These are phyloP conservation scores for Serripes groenlandicus DNA, from an alignment of 2,888 invertebrate species.

Conservation along the genomic window DNA sequence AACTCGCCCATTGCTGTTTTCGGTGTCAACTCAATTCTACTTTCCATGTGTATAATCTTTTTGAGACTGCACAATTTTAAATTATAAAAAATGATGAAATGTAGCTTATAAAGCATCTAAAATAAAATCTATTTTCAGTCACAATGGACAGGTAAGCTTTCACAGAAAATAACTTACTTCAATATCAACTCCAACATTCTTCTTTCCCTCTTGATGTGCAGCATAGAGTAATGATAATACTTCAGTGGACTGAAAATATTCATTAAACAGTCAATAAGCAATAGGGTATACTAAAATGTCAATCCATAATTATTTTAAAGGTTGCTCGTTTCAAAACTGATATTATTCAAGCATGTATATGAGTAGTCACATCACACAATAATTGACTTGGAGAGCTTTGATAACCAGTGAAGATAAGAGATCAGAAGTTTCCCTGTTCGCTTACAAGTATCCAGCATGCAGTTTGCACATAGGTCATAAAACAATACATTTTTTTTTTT, in stretches of 20 bases:
- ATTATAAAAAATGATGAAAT: not conserved
- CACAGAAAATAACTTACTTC: constrained; percentile 88
- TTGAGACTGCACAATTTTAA: not conserved
- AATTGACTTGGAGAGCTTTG: too few relatives aligned
- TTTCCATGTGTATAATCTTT: not conserved
- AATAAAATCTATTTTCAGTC: not conserved
- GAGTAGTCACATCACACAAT: too few relatives aligned
- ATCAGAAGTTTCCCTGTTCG: not conserved
- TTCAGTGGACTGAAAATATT: constrained; percentile 89
- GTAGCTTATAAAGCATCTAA: not conserved
- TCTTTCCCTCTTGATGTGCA: constrained; percentile 96
- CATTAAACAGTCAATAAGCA: not conserved
- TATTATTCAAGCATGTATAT: too few relatives aligned
- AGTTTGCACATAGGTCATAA: too few relatives aligned
- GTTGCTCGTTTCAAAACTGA: too few relatives aligned
- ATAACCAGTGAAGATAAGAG: not conserved
- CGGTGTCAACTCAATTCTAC: too few relatives aligned
- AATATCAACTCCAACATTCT: constrained; percentile 94
- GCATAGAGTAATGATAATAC: constrained; percentile 95
- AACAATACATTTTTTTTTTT: too few relatives aligned
- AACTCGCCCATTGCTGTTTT: too few relatives aligned
- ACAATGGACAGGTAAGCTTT: not conserved
- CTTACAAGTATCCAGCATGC: too few relatives aligned
- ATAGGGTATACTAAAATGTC: too few relatives aligned
- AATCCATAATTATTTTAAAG: too few relatives aligned